These are phyloP conservation scores for Sinocyclocheilus rhinocerous DNA, from an alignment of 2,113 vertebrate genomes.

Conservation along the genomic window DNA sequence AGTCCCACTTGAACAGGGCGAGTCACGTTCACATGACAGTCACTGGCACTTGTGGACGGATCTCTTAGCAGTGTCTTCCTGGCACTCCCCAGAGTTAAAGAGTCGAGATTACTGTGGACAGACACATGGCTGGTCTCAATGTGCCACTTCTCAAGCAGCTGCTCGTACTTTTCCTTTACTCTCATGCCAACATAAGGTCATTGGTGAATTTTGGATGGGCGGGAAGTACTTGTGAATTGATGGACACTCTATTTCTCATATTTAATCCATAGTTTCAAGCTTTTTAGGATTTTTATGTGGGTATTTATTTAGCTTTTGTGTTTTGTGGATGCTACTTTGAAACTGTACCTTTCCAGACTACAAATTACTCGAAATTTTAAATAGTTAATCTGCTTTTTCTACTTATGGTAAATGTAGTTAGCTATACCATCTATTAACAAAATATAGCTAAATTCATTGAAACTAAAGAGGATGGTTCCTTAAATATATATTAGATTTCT, in stretches of 20 bases:
- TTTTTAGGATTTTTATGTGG: not conserved
- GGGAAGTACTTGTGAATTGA: not conserved
- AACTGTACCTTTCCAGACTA: not conserved
- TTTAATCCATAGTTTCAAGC: not conserved
- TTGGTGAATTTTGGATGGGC: not conserved
- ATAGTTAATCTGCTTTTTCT: not conserved
- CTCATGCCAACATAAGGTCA: slow-evolving; percentile 15
- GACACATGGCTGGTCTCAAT: slow-evolving; percentile 35
- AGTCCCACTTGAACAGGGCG: slow-evolving; percentile 33
- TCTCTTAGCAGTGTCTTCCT: slow-evolving; percentile 18
- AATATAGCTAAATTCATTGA: not conserved
- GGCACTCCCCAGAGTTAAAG: slow-evolving; percentile 41
- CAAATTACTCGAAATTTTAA: not conserved
- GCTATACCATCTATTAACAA: not conserved
- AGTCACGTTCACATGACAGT: slow-evolving; percentile 34
- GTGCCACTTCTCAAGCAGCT: slow-evolving; percentile 49
- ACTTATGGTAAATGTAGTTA: not conserved
- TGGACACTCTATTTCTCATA: not conserved
- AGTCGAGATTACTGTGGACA: slow-evolving; percentile 22
- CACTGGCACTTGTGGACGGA: slow-evolving; percentile 34
- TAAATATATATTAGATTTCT: not conserved
- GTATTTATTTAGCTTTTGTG: not conserved
- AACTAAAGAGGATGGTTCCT: not conserved
- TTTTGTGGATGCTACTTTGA: not conserved
- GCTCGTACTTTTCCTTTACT: slow-evolving; percentile 2